phyloP scores from a whole-genome alignment of 2,797 vertebrate species.

The Paedocypris micromegethes region DNA sequence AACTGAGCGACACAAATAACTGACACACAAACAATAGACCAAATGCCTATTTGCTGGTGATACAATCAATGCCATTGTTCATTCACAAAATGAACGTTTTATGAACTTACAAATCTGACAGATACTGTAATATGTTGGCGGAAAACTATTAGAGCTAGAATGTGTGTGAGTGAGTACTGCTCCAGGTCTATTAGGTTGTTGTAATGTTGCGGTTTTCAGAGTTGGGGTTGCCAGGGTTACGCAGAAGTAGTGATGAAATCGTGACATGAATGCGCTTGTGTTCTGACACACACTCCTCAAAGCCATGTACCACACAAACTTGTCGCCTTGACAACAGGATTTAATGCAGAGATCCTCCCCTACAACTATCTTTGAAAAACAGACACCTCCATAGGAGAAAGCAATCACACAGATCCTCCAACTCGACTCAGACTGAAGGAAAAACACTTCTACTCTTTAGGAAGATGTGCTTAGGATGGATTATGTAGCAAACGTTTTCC shows the following conservation, averaged over 20 bases:
- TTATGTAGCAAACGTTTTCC: constrained; percentile 1
- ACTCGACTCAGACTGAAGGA: neutral
- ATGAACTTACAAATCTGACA: too few species aligned
- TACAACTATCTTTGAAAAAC: constrained; percentile 55
- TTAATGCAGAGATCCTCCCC: constrained; percentile 75
- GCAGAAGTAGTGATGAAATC: constrained; percentile 45
- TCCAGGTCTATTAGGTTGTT: constrained; percentile 34
- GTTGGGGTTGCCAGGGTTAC: constrained; percentile 50
- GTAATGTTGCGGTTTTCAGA: constrained; percentile 30
- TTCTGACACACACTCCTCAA: constrained; percentile 41
- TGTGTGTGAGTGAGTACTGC: constrained; percentile 29
- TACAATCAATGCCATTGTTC: too few species aligned
- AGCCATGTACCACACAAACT: constrained; percentile 67
- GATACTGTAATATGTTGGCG: too few species aligned
- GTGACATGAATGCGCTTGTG: constrained; percentile 51
- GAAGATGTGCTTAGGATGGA: neutral
- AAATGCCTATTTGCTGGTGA: too few species aligned
- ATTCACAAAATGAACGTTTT: too few species aligned
- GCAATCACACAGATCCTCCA: constrained; percentile 15
- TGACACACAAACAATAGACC: constrained; percentile 7
- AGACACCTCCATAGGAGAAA: constrained; percentile 25
- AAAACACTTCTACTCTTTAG: neutral
- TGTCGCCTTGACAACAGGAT: constrained; percentile 80
- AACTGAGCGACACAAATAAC: constrained; percentile 4
- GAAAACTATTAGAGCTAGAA: neutral